Base-by-base conservation (phyloP, 2,888 invertebrate species). In the Camptogramma bilineatum region DNA sequence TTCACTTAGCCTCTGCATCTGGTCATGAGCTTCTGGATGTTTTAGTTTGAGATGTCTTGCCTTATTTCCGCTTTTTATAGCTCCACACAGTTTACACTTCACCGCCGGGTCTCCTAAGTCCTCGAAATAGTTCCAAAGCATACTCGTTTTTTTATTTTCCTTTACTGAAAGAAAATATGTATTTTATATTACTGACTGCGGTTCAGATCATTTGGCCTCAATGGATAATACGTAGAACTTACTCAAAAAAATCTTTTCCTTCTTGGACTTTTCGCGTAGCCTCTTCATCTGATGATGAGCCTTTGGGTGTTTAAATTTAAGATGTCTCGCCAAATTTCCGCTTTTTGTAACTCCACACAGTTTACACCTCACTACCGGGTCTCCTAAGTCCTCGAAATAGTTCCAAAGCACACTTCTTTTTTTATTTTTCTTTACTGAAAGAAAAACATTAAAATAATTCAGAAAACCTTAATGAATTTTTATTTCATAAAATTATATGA, bases 41-140 rank as follows among this genome's bases (percentile, higher is more conserved):
- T 9, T 51, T 1, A 1, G 4, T 19, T 17, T 39, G 10, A 67
- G 52, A 64, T 69, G 69, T 46, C 67, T 62, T 7, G 2, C 1
- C 60, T 39, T 60, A 39, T 67, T 62, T 2, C 47, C 52, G n/a
- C 48, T 54, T n/a, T 62, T 21, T 5, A 4, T 13, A 1, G 16
- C 47, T 18, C 46, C 24, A 51, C 69, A 69, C 9, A 67, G 13
- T 24, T 57, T 67, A 51, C 69, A 69, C 39, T 18, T 42, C 10
- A 55, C 66, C 13, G 21, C 1, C 13, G 39, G 34, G 8, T 28
- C 16, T 10, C 47, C 52, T 13, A 57, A 28, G 9, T 52, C 56
- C 16, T 62, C 39, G 34, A 70, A 70, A 44, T 39, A 67, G 1
- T 61, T 66, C 70, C 68, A 70, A 18, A 62, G 13, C 8, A 21